These are phyloP conservation scores for Lynx canadensis DNA, from an alignment of 2,113 vertebrate species.

Conservation along the genomic window DNA sequence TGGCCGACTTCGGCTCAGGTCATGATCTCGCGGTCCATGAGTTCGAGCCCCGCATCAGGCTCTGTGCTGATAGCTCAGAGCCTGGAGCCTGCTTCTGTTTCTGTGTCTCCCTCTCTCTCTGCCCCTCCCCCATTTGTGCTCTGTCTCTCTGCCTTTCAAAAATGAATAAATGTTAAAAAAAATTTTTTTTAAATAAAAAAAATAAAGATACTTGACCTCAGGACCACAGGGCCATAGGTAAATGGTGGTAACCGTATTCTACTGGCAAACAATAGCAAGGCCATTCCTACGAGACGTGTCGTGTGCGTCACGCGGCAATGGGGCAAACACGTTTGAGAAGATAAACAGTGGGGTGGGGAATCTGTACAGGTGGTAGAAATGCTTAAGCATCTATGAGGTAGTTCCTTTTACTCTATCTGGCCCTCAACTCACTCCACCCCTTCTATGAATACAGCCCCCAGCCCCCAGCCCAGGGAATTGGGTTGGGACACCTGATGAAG, in stretches of 20 bases:
- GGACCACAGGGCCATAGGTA: not conserved
- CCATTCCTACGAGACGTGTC: conserved; percentile 23
- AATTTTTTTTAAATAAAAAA: not conserved
- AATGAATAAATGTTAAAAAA: too few relatives aligned
- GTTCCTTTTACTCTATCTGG: conserved; percentile 23
- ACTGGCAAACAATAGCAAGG: not conserved
- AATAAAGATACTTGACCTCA: not conserved
- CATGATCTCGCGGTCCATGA: too few relatives aligned
- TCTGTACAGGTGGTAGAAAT: not conserved
- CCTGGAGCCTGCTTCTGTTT: too few relatives aligned
- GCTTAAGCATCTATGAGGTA: conserved; percentile 29
- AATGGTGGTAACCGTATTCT: not conserved
- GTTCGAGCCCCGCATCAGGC: too few relatives aligned
- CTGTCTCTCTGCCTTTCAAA: too few relatives aligned
- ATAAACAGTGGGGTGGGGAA: not conserved
- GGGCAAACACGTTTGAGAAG: not conserved
- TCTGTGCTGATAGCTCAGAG: too few relatives aligned
- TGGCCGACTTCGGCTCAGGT: too few relatives aligned
- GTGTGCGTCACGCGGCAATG: not conserved
- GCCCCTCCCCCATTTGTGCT: too few relatives aligned
- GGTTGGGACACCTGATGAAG: not conserved
- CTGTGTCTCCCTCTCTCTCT: too few relatives aligned
- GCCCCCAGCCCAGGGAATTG: not conserved
- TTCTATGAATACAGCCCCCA: not conserved
- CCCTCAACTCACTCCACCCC: not conserved